Evolutionary conservation across 2,113 vertebrate species (phyloP), one percentile per base, ranked within the genome.

Genomic region (Bombycilla garrulus): DNA sequence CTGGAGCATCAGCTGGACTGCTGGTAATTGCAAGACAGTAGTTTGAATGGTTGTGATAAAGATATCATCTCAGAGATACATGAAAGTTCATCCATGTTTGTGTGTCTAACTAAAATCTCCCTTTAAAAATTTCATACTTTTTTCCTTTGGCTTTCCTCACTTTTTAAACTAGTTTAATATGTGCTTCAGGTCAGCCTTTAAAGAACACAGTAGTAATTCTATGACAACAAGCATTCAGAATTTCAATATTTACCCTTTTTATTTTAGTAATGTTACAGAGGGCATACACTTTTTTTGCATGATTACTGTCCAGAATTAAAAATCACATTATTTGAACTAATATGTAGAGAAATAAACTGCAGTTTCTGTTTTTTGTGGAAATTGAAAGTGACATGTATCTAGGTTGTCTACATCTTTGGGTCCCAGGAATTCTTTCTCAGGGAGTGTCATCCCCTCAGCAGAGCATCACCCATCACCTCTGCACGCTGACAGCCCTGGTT

Each of bases 401-500:
- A 28, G 15, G 35, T 16, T 86, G 79, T 56, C 64, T 56, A 1
- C 48, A 77, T 90, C 62, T 90, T 66, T 77, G 26, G 6, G 67
- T 79, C 61, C 61, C 77, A 74, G 77, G 69, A 95, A 97, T 95
- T 95, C 72, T 84, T 96, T 72, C 53, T 74, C 48, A 36, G 72
- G 48, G 61, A 89, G 81, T 80, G 90, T 62, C 82, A 88, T 80
- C 79, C 66, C 45, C 50, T 90, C 86, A 77, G 78, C 36, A 64
- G 69, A 64, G 44, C 25, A 23, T 95, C 69, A 19, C 48, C 87
- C 10, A 9, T 81, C 95, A 70, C 79, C 35, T 90, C 84, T n/a
- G 47, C 38, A 23, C 2, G 35, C 85, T 96, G 94, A 96, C 95
- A 96, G 44, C 51, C 28, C 92, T 88, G 92, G 81, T 78, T 96